Percentiles rank a stretch among this genome's conserved stretches.
phyloP scores from a whole-genome alignment of 2,113 vertebrate genomes.

The Chrysemys picta region DNA sequence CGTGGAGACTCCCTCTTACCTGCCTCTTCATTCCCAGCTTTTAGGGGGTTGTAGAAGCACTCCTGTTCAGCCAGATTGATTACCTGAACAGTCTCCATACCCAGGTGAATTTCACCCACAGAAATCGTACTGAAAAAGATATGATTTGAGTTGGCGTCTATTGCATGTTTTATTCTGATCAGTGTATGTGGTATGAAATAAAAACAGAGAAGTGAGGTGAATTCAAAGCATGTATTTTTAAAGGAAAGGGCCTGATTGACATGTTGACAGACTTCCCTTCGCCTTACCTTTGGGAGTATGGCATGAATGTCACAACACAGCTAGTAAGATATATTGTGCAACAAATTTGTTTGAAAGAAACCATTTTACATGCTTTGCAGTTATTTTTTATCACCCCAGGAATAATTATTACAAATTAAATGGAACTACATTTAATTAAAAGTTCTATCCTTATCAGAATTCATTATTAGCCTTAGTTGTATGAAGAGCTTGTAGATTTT shows the following conservation, averaged over 20 bases:
- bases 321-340: not conserved
- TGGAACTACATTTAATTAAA: not conserved
- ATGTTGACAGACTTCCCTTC: not conserved
- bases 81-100: not conserved
- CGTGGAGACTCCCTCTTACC: not conserved
- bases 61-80: not conserved
- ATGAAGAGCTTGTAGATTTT: not conserved
- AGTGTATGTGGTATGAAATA: rapidly evolving
- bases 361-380: not conserved
- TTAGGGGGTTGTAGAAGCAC: not conserved
- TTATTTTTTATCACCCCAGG: not conserved
- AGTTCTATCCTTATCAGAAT: not conserved
- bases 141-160: not conserved
- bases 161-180: not conserved
- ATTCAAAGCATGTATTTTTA: not conserved
- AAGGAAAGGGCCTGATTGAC: not conserved
- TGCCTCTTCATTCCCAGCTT: not conserved
- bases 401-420: not conserved
- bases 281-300: not conserved
- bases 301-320: not conserved
- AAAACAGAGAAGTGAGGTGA: not conserved
- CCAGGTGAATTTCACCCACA: not conserved
- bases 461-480: not conserved
- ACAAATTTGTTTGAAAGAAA: not conserved
- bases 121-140: not conserved